Base-by-base conservation (phyloP, 2,113 vertebrate genomes). In the Xiphophorus maculatus region DNA sequence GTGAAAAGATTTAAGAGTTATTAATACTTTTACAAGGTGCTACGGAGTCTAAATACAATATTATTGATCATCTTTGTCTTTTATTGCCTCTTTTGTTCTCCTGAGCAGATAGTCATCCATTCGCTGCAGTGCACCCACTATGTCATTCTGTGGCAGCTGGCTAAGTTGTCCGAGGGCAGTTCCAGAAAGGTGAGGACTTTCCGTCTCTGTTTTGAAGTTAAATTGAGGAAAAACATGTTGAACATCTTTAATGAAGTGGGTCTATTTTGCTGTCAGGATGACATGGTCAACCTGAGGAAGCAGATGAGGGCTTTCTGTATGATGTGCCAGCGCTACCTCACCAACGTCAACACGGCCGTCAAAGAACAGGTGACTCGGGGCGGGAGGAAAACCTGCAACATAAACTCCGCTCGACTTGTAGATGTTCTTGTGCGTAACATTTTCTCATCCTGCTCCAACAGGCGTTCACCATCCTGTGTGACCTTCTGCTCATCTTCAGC, bases 51-150 rank as follows among this genome's bases (percentile, higher is more conserved):
- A 19, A 19, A 48, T 48, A 6, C 44, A 17, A 19, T 48, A 58
- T 25, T 7, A 25, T 10, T 58, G 22, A 58, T 25, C 7, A 58
- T 58, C 22, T 22, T 51, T 35, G 29, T 63, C 60, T 48, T 4
- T 11, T 33, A n/a, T 15, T 14, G 42, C 0, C 11, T 75, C 9
- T 22, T 28, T 10, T 33, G 33, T 10, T 60, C 30, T 33, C 80
- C 35, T 74, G 85, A 89, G 85, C 93, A 99, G 98, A 99, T 99
- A 80, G 98, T 99, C 92, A 96, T 97, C 93, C 97, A 99, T 29
- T 98, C 98, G 77, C 94, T 99, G 92, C 98, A 99, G 90, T 99
- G 98, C 91, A 97, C 98, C 88, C 98, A 99, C 93, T 99, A 99
- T 80, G 96, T 99, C 80, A 97, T 99, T 87, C 95, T 99, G 85